phyloP scores from a whole-genome alignment of 2,888 invertebrate genomes.

The Conchocele bisecta region DNA sequence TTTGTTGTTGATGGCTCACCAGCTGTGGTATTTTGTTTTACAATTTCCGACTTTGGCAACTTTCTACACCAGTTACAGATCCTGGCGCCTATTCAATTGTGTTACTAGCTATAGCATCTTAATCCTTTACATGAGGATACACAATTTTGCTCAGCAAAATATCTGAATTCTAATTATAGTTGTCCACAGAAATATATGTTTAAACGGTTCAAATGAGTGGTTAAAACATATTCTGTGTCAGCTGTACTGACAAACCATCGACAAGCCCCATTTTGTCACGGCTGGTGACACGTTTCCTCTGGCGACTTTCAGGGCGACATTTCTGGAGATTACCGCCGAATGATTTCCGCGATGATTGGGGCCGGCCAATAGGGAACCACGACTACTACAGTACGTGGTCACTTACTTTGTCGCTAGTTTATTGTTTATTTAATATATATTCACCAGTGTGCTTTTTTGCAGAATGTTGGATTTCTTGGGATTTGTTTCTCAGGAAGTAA shows the following conservation, averaged over 20 bases:
- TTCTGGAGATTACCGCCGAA: conserved; percentile 71
- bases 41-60: too few species aligned
- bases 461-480: too few species aligned
- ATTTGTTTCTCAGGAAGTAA: too few species aligned
- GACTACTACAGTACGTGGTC: conserved; percentile 4
- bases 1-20: too few species aligned
- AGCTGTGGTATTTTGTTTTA: too few species aligned
- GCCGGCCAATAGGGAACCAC: conserved; percentile 34
- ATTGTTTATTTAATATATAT: background rate
- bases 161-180: background rate
- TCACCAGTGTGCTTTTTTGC: too few species aligned
- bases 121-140: too few species aligned
- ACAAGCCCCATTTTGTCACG: too few species aligned
- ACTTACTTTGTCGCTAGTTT: background rate
- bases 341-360: conserved; percentile 63
- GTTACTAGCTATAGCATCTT: too few species aligned
- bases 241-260: background rate
- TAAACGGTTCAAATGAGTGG: background rate
- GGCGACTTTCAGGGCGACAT: conserved; percentile 70
- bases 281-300: background rate
- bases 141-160: background rate
- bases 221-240: background rate
- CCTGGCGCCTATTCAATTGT: too few species aligned
- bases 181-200: background rate
- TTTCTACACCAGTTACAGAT: too few species aligned